Conservation (phyloP, 2,888 invertebrate species). For the Andrena bicolor region DNA sequence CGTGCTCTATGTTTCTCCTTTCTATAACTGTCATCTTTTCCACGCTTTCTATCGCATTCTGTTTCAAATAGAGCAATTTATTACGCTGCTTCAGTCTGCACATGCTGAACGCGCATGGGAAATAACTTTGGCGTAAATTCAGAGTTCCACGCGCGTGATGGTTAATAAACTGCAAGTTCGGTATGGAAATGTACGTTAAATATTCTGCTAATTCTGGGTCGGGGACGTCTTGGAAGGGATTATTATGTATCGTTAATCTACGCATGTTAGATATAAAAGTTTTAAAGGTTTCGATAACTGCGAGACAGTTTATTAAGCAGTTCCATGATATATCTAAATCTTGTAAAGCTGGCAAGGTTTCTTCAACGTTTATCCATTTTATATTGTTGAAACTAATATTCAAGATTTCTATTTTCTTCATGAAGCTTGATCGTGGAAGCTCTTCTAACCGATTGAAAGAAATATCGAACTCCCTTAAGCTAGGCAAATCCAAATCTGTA, state of each 20-base stretch:
- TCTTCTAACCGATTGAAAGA: slow-evolving; percentile 61
- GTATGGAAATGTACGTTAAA: slow-evolving; percentile 20
- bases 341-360: slow-evolving; percentile 34
- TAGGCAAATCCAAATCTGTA: slow-evolving; percentile 52
- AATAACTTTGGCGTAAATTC: slow-evolving; percentile 25
- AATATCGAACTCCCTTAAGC: slow-evolving; percentile 60
- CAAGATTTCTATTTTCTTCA: slow-evolving; percentile 50
- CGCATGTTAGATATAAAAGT: slow-evolving; percentile 47
- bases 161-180: slow-evolving; percentile 39
- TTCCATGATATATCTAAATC: slow-evolving; percentile 69
- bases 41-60: neutral
- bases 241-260: slow-evolving; percentile 56
- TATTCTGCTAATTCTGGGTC: slow-evolving; percentile 31
- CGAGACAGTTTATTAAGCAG: slow-evolving; percentile 39
- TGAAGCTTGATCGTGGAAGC: slow-evolving; percentile 53
- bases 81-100: slow-evolving; percentile 33
- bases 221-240: slow-evolving; percentile 60
- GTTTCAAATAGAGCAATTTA: slow-evolving; percentile 36
- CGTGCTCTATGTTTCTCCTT: slow-evolving; percentile 7
- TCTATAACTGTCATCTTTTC: neutral
- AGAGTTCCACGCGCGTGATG: slow-evolving; percentile 11
- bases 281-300: slow-evolving; percentile 43
- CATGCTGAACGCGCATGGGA: slow-evolving; percentile 49
- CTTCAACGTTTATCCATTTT: slow-evolving; percentile 36
- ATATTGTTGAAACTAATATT: slow-evolving; percentile 68